A percentile compares a stretch with the other conserved stretches of the same genome.
Conservation (phyloP, 2,888 invertebrate genomes). For the Dryobota labecula region DNA sequence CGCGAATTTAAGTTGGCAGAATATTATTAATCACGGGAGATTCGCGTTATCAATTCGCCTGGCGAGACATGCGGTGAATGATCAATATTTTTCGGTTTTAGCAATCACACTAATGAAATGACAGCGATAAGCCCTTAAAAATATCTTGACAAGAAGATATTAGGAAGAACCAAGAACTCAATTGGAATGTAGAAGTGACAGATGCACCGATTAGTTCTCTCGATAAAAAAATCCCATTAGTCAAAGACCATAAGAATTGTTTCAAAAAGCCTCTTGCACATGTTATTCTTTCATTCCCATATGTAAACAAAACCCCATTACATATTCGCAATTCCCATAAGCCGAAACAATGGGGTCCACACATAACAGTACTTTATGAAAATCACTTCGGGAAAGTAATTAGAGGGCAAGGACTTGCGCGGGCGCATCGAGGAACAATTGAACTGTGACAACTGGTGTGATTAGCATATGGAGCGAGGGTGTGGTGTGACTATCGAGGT, state of each 20-base stretch:
- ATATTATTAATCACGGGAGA: conserved; percentile 71
- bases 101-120: conserved; percentile 51
- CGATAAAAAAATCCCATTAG: background rate
- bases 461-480: conserved; percentile 71
- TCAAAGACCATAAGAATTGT: background rate
- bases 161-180: conserved; percentile 7
- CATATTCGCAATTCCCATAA: conserved; percentile 51
- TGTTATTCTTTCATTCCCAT: conserved; percentile 21
- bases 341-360: conserved; percentile 57
- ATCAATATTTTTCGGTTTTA: conserved; percentile 54
- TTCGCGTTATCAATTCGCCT: conserved; percentile 69
- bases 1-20: conserved; percentile 70
- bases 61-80: conserved; percentile 57
- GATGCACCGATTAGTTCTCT: background rate
- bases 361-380: conserved; percentile 69
- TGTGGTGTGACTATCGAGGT: conserved; percentile 66
- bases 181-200: conserved; percentile 6
- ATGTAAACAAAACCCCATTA: conserved; percentile 57
- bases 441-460: conserved; percentile 67
- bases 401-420: conserved; percentile 64
- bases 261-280: background rate
- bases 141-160: conserved; percentile 6
- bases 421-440: conserved; percentile 68
- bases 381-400: conserved; percentile 70
- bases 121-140: conserved; percentile 20